A percentile compares a stretch with the other conserved stretches of the same genome.
Conservation (phyloP, 1,140 invertebrate genomes). For the Papilio polyxenes region DNA sequence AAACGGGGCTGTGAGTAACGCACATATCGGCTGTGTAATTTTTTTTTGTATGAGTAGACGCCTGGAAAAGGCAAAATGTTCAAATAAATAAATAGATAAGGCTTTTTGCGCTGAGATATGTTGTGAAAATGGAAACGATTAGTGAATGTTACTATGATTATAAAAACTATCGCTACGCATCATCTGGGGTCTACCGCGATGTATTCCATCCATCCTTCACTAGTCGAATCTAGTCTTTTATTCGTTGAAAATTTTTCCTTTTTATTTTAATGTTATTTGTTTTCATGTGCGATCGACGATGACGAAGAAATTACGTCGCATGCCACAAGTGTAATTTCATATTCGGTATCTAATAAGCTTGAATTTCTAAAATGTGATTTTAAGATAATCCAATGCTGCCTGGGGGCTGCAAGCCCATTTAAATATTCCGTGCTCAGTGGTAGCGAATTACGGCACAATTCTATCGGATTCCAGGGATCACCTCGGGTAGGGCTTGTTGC, state of each 20-base stretch:
- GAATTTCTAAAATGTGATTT: conserved; percentile 3
- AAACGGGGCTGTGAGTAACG: conserved; percentile 9
- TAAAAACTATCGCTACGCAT: neutral
- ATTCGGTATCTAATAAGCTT: neutral
- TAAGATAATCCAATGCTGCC: conserved; percentile 7
- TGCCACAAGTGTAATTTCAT: neutral
- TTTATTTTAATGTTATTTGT: too few species aligned
- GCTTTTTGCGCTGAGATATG: neutral
- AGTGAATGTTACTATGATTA: neutral
- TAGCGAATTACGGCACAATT: conserved; percentile 62
- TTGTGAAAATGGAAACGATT: neutral
- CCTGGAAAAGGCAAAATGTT: too few species aligned
- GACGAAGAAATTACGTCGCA: neutral
- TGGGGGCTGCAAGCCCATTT: conserved; percentile 46
- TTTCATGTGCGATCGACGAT: too few species aligned
- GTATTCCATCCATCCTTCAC: too few species aligned
- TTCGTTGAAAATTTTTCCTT: too few species aligned
- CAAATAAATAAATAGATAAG: too few species aligned
- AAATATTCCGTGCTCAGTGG: conserved; percentile 65
- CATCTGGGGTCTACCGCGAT: too few species aligned
- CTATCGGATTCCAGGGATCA: conserved; percentile 57
- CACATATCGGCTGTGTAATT: neutral
- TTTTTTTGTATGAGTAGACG: neutral
- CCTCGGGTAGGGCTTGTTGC: conserved; percentile 53
- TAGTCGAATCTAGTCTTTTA: too few species aligned